phyloP scores from a whole-genome alignment of 2,888 invertebrate genomes.

The Agonopterix arenella region DNA sequence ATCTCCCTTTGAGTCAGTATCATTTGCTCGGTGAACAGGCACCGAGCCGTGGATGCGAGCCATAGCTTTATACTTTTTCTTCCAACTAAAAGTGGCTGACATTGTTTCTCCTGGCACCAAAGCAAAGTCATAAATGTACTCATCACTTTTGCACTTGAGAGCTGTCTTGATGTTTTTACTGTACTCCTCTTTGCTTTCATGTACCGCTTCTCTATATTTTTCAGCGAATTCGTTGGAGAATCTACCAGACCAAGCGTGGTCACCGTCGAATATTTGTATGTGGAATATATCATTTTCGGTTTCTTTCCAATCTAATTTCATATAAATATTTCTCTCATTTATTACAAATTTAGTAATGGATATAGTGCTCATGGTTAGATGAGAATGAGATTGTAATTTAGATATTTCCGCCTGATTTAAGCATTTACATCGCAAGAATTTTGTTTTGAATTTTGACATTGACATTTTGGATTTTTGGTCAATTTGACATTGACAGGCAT shows the following conservation, averaged over 20 bases:
- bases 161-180: slow-evolving; percentile 26
- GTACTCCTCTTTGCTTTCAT: slow-evolving; percentile 38
- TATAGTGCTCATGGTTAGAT: not conserved
- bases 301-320: slow-evolving; percentile 39
- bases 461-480: too few relatives aligned
- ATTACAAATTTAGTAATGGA: slow-evolving; percentile 32
- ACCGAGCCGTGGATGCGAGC: slow-evolving; percentile 38
- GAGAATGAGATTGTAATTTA: too few relatives aligned
- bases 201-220: slow-evolving; percentile 24
- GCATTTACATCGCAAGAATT: slow-evolving; percentile 7
- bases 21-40: slow-evolving; percentile 22
- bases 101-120: slow-evolving; percentile 13
- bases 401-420: too few relatives aligned
- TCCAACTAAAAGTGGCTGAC: slow-evolving; percentile 43
- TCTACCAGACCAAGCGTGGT: slow-evolving; percentile 42
- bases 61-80: slow-evolving; percentile 31
- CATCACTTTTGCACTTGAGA: slow-evolving; percentile 18
- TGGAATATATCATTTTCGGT: slow-evolving; percentile 36
- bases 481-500: too few relatives aligned
- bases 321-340: slow-evolving; percentile 26
- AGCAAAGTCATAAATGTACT: slow-evolving; percentile 30
- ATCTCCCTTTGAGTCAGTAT: slow-evolving; percentile 24
- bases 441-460: not conserved
- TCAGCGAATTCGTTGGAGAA: slow-evolving; percentile 36
- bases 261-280: slow-evolving; percentile 39